A percentile compares a stretch with the other conserved stretches of the same genome.
Conservation (phyloP, 1,140 invertebrate genomes). For the Uloborus diversus region DNA sequence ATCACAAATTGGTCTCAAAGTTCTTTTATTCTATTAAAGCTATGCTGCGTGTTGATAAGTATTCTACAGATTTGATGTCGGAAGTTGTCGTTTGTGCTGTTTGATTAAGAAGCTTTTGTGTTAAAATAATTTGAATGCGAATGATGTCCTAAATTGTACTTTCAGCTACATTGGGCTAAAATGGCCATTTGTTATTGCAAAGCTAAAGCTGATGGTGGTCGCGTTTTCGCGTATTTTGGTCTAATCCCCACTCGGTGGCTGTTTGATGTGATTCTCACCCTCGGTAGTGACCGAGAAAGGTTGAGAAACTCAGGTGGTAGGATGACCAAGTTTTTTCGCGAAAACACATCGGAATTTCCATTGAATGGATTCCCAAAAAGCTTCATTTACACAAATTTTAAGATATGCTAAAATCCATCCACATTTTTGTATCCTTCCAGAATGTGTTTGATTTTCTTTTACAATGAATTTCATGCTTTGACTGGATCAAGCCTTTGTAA, state of each 20-base stretch:
- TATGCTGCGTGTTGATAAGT: slow-evolving; percentile 22
- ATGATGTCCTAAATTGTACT: neutral
- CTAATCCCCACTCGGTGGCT: neutral
- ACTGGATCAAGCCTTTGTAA: too few species aligned
- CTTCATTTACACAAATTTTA: too few species aligned
- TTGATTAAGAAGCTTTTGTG: neutral
- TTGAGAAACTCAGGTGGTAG: neutral
- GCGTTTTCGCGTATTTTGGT: slow-evolving; percentile 35
- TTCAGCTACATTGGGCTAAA: neutral
- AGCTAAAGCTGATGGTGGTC: neutral
- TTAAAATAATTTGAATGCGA: neutral
- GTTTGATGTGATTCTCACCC: neutral
- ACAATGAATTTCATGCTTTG: too few species aligned
- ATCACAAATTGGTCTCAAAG: neutral
- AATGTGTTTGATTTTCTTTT: too few species aligned
- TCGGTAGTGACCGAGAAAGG: neutral
- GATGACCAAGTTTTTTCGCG: neutral
- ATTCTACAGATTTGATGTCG: slow-evolving; percentile 12
- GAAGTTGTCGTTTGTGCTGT: neutral
- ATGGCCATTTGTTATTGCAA: neutral
- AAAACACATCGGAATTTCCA: slow-evolving; percentile 21
- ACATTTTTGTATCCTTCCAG: too few species aligned
- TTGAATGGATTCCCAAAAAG: neutral
- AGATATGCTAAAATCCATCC: too few species aligned
- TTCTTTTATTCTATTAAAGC: neutral